Evolutionary conservation across 2,113 vertebrate species (phyloP), one percentile per base, ranked within the genome.

Genomic region (Eolophus roseicapilla): DNA sequence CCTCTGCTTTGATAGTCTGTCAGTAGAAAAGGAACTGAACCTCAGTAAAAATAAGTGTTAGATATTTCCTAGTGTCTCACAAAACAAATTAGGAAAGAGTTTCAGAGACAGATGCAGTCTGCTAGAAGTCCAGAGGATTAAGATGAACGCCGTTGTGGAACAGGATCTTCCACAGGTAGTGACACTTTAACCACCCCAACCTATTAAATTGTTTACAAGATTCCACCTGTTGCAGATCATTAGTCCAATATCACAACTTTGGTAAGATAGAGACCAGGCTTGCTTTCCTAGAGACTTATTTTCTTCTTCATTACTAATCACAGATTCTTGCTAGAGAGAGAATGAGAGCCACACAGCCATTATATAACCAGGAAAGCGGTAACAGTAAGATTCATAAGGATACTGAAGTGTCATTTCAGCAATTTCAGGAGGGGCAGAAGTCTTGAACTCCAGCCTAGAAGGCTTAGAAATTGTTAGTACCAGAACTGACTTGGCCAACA

Each of bases 191-290:
- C 7, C 10, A 81, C 6, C 8, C 29, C 44, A 77, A 16, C 7
- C 5, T 69, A 2, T 37, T 76, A 28, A 63, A 71, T 28, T 86
- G 6, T 17, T 50, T 33, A 39, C 1, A 35, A 28, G 8, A 68
- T 46, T 50, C 4, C 15, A 75, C 37, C 7, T 0, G 0, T 6
- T 65, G 17, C 20, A 67, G 65, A 74, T 9, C 7, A 2, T 1
- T 57, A 44, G 59, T 47, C 39, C 35, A 41, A 62, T 70, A 62
- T 77, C 49, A 74, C 5, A 16, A 18, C 17, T 73, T 37, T 0
- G 1, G 23, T 9, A 52, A 57, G 17, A 73, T 50, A 83, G 67
- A 86, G 33, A 11, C 5, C 13, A 46, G 47, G 16, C 13, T 74
- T 89, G 44, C 15, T 39, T 69, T 81, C 16, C 35, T 62, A 35